phyloP scores from a whole-genome alignment of 2,113 vertebrate species.

The Noturus placidus region DNA sequence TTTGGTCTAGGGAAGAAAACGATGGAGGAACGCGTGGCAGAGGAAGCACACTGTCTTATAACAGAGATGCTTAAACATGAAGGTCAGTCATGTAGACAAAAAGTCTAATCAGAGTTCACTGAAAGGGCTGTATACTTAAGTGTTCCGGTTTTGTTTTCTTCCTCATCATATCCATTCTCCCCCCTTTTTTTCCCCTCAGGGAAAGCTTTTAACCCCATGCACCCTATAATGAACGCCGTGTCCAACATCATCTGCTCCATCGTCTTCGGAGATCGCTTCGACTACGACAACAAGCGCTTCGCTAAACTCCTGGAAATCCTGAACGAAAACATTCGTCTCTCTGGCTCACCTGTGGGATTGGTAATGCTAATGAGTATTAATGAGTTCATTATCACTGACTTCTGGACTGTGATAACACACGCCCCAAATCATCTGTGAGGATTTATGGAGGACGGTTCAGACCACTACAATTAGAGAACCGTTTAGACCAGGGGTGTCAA shows the following conservation, averaged over 20 bases:
- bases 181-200: conserved; percentile 37
- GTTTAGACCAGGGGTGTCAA: too few species aligned
- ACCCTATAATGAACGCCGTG: conserved; percentile 48
- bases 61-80: conserved; percentile 44
- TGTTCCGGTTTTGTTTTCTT: background rate
- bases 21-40: conserved; percentile 51
- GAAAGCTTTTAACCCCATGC: conserved; percentile 44
- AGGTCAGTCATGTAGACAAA: conserved; percentile 26
- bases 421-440: too few species aligned
- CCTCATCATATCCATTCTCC: background rate
- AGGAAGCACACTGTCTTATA: conserved; percentile 50
- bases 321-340: conserved; percentile 21
- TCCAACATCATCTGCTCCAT: conserved; percentile 65
- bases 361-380: conserved; percentile 18
- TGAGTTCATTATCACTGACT: background rate
- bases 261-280: conserved; percentile 59
- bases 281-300: conserved; percentile 57
- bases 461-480: background rate
- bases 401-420: background rate
- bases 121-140: background rate
- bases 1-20: conserved; percentile 61
- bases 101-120: background rate
- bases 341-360: conserved; percentile 36
- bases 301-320: conserved; percentile 52
- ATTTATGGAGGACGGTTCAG: background rate